Evolutionary conservation across 2,888 invertebrate species (phyloP), one percentile per base, ranked within the genome.

Genomic region (Candidula unifasciata): DNA sequence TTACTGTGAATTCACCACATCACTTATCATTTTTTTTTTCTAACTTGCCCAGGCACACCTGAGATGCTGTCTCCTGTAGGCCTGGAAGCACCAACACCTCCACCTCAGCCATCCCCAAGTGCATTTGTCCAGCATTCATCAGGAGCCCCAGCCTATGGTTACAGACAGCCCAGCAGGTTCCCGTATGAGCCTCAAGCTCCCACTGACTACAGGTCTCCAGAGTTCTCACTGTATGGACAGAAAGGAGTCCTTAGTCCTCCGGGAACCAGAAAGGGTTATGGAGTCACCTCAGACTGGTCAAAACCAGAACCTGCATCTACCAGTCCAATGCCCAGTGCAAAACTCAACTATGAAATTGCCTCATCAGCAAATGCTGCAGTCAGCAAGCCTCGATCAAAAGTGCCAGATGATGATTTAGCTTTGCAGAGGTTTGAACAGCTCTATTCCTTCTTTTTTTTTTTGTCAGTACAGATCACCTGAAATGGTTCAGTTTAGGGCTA

Each of bases 51-150:
- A 92, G 92, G 91, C 33, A 92, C 91, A 18, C 92, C 92, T 52
- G 92, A 92, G 87, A 91, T 92, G 91, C 81, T 92, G 83, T 92
- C 92, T 18, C 92, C 92, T 10, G 88, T 90, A 3, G 90, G 90
- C 84, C 89, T 87, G 83, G 92, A 92, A 27, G 91, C 90, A 21
- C 92, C 92, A 10, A 92, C 92, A 1, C 92, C 92, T 57, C 92
- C 92, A 21, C 92, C 92, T 35, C 91, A 91, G 84, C 92, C 92
- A 35, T 92, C 92, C 35, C 92, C 92, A 10, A 90, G 92, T 79
- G 91, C 92, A 10, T 91, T 90, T 87, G 82, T 73, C 52, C 85
- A 85, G 60, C 87, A 85, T 16, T 88, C 87, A 52, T 89, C 90
- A 2, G 80, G 78, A 30, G 68, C 60, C 10, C 54, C 74, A 10